phyloP scores from a whole-genome alignment of 2,113 vertebrate genomes.

The rat (Rattus norvegicus) region DNA sequence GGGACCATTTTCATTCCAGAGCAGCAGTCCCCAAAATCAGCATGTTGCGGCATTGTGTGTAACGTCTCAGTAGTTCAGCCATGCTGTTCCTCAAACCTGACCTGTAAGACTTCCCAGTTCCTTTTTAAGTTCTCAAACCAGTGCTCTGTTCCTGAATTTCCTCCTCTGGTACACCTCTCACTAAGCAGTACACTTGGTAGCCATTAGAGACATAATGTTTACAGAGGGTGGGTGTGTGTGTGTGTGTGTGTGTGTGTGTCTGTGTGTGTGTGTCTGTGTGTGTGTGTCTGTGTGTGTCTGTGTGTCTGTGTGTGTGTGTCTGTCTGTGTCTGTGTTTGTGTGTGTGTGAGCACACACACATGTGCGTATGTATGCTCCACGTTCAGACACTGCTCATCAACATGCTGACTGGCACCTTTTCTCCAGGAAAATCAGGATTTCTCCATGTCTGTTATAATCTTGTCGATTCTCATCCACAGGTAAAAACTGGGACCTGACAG shows the following conservation, averaged over 20 bases:
- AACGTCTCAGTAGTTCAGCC: background rate
- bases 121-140: background rate
- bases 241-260: background rate
- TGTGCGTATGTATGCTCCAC: background rate
- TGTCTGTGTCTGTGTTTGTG: no score
- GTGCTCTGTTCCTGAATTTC: background rate
- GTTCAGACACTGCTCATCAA: background rate
- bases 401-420: background rate
- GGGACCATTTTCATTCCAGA: background rate
- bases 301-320: background rate
- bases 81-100: no score
- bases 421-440: background rate
- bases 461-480: constrained; percentile 85
- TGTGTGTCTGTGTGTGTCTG: background rate
- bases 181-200: background rate
- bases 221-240: background rate
- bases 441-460: background rate
- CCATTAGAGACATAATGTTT: background rate
- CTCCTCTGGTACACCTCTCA: background rate
- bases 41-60: background rate
- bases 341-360: background rate
- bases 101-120: background rate
- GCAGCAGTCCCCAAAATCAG: no score
- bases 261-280: background rate
- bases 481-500: constrained; percentile 99